Conservation (phyloP, 2,797 vertebrate genomes). For the Paedocypris micromegethes region DNA sequence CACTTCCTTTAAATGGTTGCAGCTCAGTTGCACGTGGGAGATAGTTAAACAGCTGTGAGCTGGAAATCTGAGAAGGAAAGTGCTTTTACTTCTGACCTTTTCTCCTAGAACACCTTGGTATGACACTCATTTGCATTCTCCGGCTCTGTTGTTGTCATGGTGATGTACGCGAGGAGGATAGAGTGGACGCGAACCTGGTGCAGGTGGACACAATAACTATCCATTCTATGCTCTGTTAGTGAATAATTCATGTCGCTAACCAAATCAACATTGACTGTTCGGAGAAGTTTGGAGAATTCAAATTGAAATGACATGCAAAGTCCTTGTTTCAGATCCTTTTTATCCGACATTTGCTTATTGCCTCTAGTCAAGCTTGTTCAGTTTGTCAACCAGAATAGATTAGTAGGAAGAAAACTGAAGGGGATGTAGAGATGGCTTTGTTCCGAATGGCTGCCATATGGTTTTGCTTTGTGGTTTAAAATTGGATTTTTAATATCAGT, state of each 20-base stretch:
- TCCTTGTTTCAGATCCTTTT: too few relatives aligned
- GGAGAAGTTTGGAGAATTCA: too few relatives aligned
- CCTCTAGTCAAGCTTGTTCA: too few relatives aligned
- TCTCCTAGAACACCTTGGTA: conserved; percentile 27
- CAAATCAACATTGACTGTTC: too few relatives aligned
- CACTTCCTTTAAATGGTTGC: neutral
- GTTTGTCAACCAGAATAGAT: neutral
- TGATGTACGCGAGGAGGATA: conserved; percentile 11
- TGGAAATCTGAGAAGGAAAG: conserved; percentile 14
- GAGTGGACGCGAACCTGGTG: conserved; percentile 13
- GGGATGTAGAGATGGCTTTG: conserved; percentile 8
- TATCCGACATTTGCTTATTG: too few relatives aligned
- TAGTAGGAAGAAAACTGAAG: neutral
- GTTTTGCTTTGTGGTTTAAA: neutral
- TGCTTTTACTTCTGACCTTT: conserved; percentile 33
- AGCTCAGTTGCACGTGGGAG: neutral
- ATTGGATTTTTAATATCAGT: too few relatives aligned
- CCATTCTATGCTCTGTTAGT: conserved; percentile 1
- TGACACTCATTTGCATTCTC: conserved; percentile 36
- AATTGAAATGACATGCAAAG: too few relatives aligned
- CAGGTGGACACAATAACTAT: conserved; percentile 14
- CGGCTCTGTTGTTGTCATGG: conserved; percentile 40
- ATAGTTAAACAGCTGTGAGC: conserved; percentile 18
- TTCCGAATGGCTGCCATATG: conserved; percentile 16
- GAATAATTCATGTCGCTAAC: neutral